Base-by-base conservation (phyloP, 2,113 vertebrate species). In the Anoura caudifer region DNA sequence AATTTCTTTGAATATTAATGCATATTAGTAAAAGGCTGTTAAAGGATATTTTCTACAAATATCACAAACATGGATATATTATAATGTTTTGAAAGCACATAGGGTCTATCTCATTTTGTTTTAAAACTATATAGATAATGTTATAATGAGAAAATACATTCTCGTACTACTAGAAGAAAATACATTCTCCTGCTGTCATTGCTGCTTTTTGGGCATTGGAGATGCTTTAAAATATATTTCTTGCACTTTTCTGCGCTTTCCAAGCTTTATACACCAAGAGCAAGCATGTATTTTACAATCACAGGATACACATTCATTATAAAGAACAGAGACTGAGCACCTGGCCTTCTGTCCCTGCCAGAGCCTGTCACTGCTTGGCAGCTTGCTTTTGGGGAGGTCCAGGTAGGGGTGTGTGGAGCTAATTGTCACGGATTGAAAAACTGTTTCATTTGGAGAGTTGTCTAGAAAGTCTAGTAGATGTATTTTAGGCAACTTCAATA, bases 141-240 rank as follows among this genome's bases (percentile, higher is more conserved):
- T 54, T 52, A 52, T 75, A 69, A 38, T 70, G 69, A 85, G 38
- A 67, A 95, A 82, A n/a, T n/a, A n/a, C n/a, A n/a, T n/a, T n/a
- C n/a, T n/a, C n/a, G n/a, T n/a, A n/a, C 47, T 84, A 28, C 72
- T 75, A 89, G 79, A 75, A 96, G 54, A 84, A 93, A 77, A 41
- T 36, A 85, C 3, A 54, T 33, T 26, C 50, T 41, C 15, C 7
- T 84, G 6, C 59, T 50, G 1, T 59, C 16, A 63, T 22, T 41
- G 12, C 52, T 84, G 70, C 12, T 76, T 2, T 86, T 26, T 94
- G 87, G 69, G 33, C n/a, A 59, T 22, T 73, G 59, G 45, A 92
- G 54, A 11, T 93, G 31, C 33, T 95, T 87, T 92, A 38, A 80
- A 38, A 50, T 47, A 5, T 47, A 36, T 36, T 43, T 54, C 70